Conservation (phyloP, 2,888 invertebrate species). For the Blastobasis lacticolella region DNA sequence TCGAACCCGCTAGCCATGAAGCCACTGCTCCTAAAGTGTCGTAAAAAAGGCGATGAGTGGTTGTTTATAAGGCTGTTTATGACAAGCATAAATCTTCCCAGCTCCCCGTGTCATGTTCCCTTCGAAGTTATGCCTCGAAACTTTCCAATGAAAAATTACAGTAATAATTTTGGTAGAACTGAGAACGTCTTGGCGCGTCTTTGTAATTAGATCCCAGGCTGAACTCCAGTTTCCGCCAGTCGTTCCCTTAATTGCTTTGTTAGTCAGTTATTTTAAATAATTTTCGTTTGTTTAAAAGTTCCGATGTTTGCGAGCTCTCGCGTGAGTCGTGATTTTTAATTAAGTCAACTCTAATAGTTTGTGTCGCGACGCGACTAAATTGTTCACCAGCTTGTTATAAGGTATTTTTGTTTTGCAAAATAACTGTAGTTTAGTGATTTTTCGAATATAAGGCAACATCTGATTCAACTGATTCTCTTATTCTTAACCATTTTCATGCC, state of each 20-base stretch:
- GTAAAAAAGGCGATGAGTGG: constrained; percentile 1
- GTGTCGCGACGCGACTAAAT: not conserved
- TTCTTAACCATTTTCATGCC: too few relatives aligned
- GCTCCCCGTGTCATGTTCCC: constrained; percentile 32
- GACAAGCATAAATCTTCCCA: constrained; percentile 36
- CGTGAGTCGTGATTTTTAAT: not conserved
- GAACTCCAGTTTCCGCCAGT: constrained; percentile 37
- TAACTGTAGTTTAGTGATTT: too few relatives aligned
- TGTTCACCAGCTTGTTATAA: too few relatives aligned
- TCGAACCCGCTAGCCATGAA: too few relatives aligned
- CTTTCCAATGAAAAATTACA: constrained; percentile 62
- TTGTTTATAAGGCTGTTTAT: constrained; percentile 35
- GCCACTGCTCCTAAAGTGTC: too few relatives aligned
- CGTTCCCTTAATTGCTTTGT: constrained; percentile 48
- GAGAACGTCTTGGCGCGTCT: constrained; percentile 45
- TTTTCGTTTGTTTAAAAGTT: constrained; percentile 4
- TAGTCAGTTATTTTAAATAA: constrained; percentile 31
- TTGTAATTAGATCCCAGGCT: constrained; percentile 51
- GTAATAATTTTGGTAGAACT: constrained; percentile 56
- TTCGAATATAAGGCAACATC: too few relatives aligned
- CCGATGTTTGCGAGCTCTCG: constrained; percentile 1
- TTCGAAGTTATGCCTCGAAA: constrained; percentile 42
- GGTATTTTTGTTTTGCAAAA: too few relatives aligned
- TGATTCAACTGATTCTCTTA: too few relatives aligned
- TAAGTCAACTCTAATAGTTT: not conserved